Base-by-base conservation (phyloP, 2,888 invertebrate species). In the Orthosia gracilis region DNA sequence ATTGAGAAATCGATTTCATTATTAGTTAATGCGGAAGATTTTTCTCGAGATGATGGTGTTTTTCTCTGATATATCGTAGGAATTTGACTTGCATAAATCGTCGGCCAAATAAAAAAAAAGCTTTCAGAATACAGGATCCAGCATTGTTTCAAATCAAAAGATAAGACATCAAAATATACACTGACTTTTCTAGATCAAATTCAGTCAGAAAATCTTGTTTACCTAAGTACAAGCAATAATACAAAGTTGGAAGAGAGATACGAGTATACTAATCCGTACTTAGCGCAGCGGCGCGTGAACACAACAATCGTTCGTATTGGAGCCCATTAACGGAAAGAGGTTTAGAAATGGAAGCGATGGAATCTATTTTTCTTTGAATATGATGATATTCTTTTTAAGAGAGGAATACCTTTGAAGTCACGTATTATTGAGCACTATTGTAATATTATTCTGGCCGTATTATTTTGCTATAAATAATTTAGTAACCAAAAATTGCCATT, bases 181-280 rank as follows among this genome's bases (percentile, higher is more conserved):
- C 23, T n/a, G 21, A 26, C 4, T 26, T n/a, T n/a, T 17, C n/a
- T 4, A 13, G 4, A 18, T 4, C 26, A 12, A 61, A 40, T 66
- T n/a, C 26, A 26, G 12, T 4, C 11, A n/a, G 2, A 49, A 18
- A 40, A 12, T n/a, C 31, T 49, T 13, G 18, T 69, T 15, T 18
- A 45, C 50, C 9, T 64, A 70, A 58, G 13, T 54, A 59, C 18
- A 49, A 2, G 12, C 52, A 70, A 45, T 78, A 54, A 54, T 76
- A 75, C 18, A 52, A 45, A 49, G 52, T 26, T 45, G 13, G 13
- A 61, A 65, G 13, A 23, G 18, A 67, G 49, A 54, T 45, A n/a
- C n/a, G n/a, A n/a, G n/a, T n/a, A 40, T n/a, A 65, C 49, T 73
- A 73, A 73, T 79, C 54, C 63, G 26, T 67, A 79, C 73, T 78